Percentiles rank a stretch among this genome's conserved stretches.
Conservation (phyloP, 2,888 invertebrate genomes). For the Bursaphelenchus okinawaensis region DNA sequence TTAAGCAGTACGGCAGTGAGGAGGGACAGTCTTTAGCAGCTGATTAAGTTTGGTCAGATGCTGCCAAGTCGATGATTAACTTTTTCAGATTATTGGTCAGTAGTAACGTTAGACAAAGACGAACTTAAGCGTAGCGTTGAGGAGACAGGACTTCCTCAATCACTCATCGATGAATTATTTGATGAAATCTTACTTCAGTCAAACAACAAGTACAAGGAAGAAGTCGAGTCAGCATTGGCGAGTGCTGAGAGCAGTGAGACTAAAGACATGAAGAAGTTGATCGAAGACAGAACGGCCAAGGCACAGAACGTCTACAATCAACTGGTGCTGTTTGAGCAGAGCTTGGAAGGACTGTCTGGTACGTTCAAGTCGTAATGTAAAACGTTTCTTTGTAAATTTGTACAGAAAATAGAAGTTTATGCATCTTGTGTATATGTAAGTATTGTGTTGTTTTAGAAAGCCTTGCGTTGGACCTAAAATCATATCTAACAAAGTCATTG, state of each 20-base stretch:
- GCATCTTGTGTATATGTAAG: too few species aligned
- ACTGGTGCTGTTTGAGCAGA: slow-evolving; percentile 34
- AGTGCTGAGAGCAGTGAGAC: slow-evolving; percentile 11
- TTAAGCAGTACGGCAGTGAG: neutral
- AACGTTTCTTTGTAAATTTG: too few species aligned
- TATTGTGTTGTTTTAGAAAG: slow-evolving; percentile 25
- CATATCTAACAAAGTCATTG: slow-evolving; percentile 58
- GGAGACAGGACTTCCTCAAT: slow-evolving; percentile 13
- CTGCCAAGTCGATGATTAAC: too few species aligned
- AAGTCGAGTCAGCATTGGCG: neutral
- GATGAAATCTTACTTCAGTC: slow-evolving; percentile 12
- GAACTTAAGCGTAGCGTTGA: neutral
- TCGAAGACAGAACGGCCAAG: slow-evolving; percentile 23
- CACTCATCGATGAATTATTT: slow-evolving; percentile 16
- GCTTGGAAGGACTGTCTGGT: slow-evolving; percentile 9
- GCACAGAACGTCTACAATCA: slow-evolving; percentile 23
- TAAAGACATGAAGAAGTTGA: slow-evolving; percentile 16
- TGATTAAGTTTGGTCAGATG: neutral
- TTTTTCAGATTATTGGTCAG: neutral
- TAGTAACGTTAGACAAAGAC: neutral
- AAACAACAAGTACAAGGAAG: neutral
- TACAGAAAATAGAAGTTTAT: too few species aligned
- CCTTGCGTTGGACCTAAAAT: slow-evolving; percentile 39
- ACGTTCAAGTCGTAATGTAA: slow-evolving; percentile 8
- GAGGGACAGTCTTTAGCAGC: neutral